Evolutionary conservation across 2,888 invertebrate genomes (phyloP), one percentile per base, ranked within the genome.

Genomic region (Phyllotreta striolata): DNA sequence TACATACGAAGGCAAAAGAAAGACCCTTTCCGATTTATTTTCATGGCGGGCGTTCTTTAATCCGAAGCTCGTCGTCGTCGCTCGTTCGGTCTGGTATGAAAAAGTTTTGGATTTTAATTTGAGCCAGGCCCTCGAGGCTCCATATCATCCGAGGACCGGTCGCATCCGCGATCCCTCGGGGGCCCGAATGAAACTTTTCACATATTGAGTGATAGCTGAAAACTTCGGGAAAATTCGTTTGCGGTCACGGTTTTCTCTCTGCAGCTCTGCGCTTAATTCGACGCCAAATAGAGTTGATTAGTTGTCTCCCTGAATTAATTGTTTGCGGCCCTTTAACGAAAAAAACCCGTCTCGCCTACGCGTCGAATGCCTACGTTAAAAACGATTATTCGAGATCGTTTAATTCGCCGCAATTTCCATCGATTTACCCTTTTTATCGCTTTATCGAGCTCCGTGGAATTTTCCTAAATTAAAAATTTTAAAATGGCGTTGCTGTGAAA

Each of bases 171-270:
- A 14, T 59, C 62, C 55, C 62, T 46, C 9, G 14, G 51, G 51
- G 63, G 40, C 41, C 1, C 13, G 38, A 41, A 57, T 34, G 39
- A 51, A 63, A 67, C 57, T 67, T 67, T 66, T 58, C 63, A 66
- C 65, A 63, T 65, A 66, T 63, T 66, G 67, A 67, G 61, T 66
- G 67, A 67, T 63, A 13, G 63, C 58, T 59, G 46, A 41, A 55
- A 61, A 67, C 60, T 67, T 67, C 55, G 61, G 54, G 24, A 38
- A 66, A 66, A 63, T 63, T 66, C 63, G 58, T 67, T 67, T 64
- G 62, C 54, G 52, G 55, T 54, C 58, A 43, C 51, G 34, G 54
- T 58, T 58, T 47, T 58, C 54, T 51, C 56, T 37, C 54, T 24
- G 44, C 54, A 24, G 24, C 55, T 46, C 55, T 55, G 47, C 56